Conservation (phyloP, 2,888 invertebrate genomes). For the Dermolepida albohirtum region DNA sequence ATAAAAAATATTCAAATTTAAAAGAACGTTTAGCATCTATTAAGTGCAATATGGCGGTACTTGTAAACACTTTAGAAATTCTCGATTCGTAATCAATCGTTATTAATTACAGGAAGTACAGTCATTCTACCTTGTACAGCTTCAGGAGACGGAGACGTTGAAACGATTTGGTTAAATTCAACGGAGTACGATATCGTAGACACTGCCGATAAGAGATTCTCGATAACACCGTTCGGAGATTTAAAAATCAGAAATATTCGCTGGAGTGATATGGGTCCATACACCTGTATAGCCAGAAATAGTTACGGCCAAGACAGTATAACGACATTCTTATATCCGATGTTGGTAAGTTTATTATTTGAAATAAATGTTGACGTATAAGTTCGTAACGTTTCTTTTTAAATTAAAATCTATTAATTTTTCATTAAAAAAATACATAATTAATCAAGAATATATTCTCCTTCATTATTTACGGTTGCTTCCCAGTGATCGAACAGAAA, state of each 20-base stretch:
- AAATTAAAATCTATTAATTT: too few species aligned
- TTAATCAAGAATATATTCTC: too few species aligned
- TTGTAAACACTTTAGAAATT: too few species aligned
- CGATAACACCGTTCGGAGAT: slow-evolving; percentile 78
- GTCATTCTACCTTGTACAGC: slow-evolving; percentile 78
- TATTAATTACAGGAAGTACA: slow-evolving; percentile 67
- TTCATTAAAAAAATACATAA: too few species aligned
- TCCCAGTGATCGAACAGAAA: too few species aligned
- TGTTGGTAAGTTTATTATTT: slow-evolving; percentile 59
- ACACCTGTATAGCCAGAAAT: slow-evolving; percentile 80
- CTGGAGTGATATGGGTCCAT: slow-evolving; percentile 88
- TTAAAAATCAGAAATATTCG: slow-evolving; percentile 76
- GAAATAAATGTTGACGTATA: too few species aligned
- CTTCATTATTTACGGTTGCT: too few species aligned
- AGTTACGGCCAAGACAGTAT: slow-evolving; percentile 72
- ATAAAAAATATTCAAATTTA: too few species aligned
- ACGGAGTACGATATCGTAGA: slow-evolving; percentile 68
- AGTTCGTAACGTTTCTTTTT: too few species aligned
- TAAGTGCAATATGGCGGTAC: too few species aligned
- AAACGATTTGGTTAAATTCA: slow-evolving; percentile 76
- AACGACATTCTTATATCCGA: slow-evolving; percentile 81
- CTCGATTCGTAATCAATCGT: too few species aligned
- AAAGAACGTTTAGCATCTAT: too few species aligned
- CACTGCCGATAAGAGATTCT: slow-evolving; percentile 63
- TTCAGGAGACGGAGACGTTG: slow-evolving; percentile 72